Base-by-base conservation (phyloP, 1,140 invertebrate species). In the Drosophila pseudoobscura region DNA sequence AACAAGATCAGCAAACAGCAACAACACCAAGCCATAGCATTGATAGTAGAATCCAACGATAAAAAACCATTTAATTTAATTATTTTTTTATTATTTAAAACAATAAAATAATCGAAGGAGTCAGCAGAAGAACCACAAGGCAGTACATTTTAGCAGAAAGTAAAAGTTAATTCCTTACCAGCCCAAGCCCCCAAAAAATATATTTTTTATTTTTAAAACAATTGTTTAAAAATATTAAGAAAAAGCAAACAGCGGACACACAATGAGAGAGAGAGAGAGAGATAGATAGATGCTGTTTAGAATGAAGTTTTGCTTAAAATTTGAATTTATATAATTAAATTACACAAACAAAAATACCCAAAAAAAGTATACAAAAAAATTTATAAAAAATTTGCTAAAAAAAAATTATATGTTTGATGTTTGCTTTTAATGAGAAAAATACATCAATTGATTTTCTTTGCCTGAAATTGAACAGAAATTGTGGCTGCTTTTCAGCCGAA, bases 201-300 rank as follows among this genome's bases (percentile, higher is more conserved):
- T 43, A 80, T 88, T 85, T 85, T 85, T 61, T 85, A 88, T 85
- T 85, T 85, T 85, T 88, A 88, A 83, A 88, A 50, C 62, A 47
- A 69, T 66, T 87, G 54, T 80, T 84, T 84, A 84, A 87, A 84
- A 84, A 84, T 87, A 87, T 84, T 84, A 87, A 84, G 73, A 80
- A 66, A 45, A 55, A 43, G 44, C 53, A 26, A 53, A 60, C 11
- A 29, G 68, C 53, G 57, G 43, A 51, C 29, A 52, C 6, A 64
- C 43, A 44, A 29, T 43, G 20, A 39, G 50, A 80, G 49, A 74
- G 43, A 66, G 49, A 54, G 15, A 15, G 41, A 64, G 56, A 63
- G 26, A 51, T 35, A 78, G 53, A 26, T 17, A 70, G 26, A 46
- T 73, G 61, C 63, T 73, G 61, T 77, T 84, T 69, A 80, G 76